phyloP scores from a whole-genome alignment of 2,797 vertebrate species.

The Hippopotamyrus pictus region DNA sequence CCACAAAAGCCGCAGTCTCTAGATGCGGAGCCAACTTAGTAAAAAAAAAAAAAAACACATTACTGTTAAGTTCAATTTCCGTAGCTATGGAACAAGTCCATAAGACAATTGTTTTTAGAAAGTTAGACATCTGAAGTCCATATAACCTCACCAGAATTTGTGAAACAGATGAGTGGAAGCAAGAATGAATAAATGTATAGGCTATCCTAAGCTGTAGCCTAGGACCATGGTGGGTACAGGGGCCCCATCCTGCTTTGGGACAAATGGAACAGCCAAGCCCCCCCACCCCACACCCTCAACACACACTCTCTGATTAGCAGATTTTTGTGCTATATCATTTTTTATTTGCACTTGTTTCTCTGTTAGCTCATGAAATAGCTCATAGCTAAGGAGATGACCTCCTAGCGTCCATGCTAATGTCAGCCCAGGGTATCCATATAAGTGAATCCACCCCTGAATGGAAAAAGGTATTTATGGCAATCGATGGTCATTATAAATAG shows the following conservation, averaged over 20 bases:
- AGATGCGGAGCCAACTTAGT: not conserved
- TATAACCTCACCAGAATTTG: not conserved
- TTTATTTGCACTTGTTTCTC: not conserved
- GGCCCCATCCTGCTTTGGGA: too few species aligned
- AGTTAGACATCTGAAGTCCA: not conserved
- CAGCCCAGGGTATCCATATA: not conserved
- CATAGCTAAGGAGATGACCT: not conserved
- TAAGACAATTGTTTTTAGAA: not conserved
- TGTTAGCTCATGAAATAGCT: not conserved
- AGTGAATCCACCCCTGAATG: not conserved
- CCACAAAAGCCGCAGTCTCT: not conserved
- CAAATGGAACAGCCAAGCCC: too few species aligned
- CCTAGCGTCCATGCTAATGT: not conserved
- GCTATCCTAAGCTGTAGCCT: not conserved
- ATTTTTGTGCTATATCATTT: not conserved
- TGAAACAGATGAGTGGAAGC: not conserved
- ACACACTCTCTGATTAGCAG: not conserved
- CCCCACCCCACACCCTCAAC: not conserved
- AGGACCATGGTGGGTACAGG: too few species aligned
- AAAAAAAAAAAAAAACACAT: not conserved
- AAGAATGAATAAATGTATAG: not conserved
- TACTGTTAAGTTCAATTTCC: too few species aligned
- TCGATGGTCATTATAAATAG: not conserved
- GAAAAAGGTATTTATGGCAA: not conserved
- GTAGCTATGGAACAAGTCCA: not conserved